Conservation (phyloP, 1,140 invertebrate species). For the Teleopsis dalmanni region DNA sequence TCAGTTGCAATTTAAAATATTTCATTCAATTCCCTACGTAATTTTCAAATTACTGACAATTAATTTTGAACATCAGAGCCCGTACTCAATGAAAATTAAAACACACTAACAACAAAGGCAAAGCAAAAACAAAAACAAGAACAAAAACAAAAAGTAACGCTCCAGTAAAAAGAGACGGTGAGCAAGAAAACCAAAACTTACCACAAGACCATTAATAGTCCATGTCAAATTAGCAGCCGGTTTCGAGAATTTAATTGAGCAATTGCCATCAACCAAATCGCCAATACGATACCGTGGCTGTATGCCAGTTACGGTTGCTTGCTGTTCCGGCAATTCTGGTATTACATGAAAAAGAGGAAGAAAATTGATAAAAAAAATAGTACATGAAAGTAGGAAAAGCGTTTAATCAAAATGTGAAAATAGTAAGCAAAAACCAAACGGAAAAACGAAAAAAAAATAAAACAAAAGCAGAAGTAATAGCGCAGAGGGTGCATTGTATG, state of each 20-base stretch:
- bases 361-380: conserved; percentile 9
- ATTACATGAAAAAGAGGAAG: conserved; percentile 13
- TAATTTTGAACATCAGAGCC: background rate
- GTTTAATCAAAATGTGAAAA: conserved; percentile 7
- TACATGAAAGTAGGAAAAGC: background rate
- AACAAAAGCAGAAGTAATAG: background rate
- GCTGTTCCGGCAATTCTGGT: conserved; percentile 60
- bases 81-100: no score
- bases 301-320: conserved; percentile 62
- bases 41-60: no score
- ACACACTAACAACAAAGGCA: conserved; percentile 1
- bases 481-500: background rate
- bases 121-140: conserved; percentile 7
- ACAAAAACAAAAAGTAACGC: conserved; percentile 2
- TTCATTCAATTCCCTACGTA: no score
- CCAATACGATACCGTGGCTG: conserved; percentile 62
- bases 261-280: conserved; percentile 65
- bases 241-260: conserved; percentile 64
- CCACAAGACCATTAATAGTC: conserved; percentile 72
- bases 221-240: conserved; percentile 79
- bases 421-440: no score
- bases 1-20: no score
- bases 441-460: background rate
- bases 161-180: background rate
- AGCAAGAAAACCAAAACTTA: conserved; percentile 44